Conservation (phyloP, 2,797 vertebrate genomes). For the Hippoglossus hippoglossus region DNA sequence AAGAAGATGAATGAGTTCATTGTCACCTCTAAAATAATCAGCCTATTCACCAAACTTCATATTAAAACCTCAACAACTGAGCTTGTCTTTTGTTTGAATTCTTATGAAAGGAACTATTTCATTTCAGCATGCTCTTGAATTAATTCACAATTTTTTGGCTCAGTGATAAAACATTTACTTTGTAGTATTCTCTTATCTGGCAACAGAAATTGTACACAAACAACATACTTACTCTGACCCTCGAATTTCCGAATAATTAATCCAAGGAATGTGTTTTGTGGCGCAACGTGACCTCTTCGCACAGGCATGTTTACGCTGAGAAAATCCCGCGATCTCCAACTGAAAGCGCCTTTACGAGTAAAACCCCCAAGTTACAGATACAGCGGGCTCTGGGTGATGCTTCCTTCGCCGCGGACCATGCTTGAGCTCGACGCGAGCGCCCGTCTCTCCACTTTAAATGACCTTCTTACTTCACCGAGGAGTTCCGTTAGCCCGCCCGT, state of each 20-base stretch:
- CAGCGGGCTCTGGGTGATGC: slow-evolving; percentile 75
- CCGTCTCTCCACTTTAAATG: slow-evolving; percentile 81
- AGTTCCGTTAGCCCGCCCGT: slow-evolving; percentile 64
- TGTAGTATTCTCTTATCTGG: not conserved
- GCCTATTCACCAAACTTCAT: not conserved
- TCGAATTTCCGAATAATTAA: slow-evolving; percentile 99
- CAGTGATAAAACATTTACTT: not conserved
- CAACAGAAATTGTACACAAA: not conserved
- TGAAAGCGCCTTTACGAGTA: slow-evolving; percentile 79
- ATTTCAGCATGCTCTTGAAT: not conserved
- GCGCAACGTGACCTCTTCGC: slow-evolving; percentile 98
- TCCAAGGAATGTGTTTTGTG: slow-evolving; percentile 98
- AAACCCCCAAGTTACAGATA: slow-evolving; percentile 88
- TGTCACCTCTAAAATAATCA: not conserved
- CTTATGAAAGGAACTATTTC: not conserved
- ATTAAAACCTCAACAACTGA: not conserved
- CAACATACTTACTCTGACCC: slow-evolving; percentile 92
- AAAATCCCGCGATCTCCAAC: slow-evolving; percentile 69
- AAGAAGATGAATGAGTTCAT: slow-evolving; percentile 6
- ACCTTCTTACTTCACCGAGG: slow-evolving; percentile 62
- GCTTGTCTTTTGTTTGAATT: not conserved
- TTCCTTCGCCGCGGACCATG: slow-evolving; percentile 84
- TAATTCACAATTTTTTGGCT: not conserved
- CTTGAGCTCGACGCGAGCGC: slow-evolving; percentile 79
- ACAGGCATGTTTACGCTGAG: slow-evolving; percentile 92